phyloP scores from a whole-genome alignment of 2,888 invertebrate genomes.

The Chaitophorus viminalis region DNA sequence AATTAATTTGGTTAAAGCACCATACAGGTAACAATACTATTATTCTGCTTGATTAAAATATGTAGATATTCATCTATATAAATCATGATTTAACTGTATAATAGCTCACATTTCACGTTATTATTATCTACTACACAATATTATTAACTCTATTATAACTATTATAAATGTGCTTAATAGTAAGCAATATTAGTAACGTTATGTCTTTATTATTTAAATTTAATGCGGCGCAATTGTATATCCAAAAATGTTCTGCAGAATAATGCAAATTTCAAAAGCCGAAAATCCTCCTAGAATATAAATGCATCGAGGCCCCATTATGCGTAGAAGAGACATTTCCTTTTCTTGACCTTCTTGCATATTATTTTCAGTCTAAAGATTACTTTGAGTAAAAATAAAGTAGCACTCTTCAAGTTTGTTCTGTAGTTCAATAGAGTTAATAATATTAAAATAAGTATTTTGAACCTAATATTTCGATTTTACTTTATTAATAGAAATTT shows the following conservation, averaged over 20 bases:
- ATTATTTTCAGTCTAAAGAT: background rate
- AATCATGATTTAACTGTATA: no score
- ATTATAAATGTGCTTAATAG: background rate
- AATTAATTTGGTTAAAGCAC: no score
- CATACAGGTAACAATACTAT: no score
- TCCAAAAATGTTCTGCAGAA: conserved; percentile 10
- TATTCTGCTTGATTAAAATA: no score
- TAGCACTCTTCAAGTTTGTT: background rate
- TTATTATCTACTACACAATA: no score
- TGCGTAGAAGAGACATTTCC: conserved; percentile 8
- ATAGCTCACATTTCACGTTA: no score
- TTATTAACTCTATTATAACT: no score
- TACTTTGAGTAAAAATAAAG: background rate
- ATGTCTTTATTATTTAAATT: conserved; percentile 35
- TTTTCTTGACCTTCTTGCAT: background rate
- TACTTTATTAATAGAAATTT: background rate
- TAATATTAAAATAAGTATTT: background rate
- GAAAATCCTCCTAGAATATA: conserved; percentile 22
- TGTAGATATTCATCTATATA: no score
- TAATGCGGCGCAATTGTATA: background rate
- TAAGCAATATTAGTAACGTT: background rate
- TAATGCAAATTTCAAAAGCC: conserved; percentile 36
- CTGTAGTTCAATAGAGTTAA: background rate
- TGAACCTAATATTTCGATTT: background rate
- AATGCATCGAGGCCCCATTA: conserved; percentile 4